Evolutionary conservation across 2,888 invertebrate genomes (phyloP).

Genomic region (Portevinia maculata): DNA sequence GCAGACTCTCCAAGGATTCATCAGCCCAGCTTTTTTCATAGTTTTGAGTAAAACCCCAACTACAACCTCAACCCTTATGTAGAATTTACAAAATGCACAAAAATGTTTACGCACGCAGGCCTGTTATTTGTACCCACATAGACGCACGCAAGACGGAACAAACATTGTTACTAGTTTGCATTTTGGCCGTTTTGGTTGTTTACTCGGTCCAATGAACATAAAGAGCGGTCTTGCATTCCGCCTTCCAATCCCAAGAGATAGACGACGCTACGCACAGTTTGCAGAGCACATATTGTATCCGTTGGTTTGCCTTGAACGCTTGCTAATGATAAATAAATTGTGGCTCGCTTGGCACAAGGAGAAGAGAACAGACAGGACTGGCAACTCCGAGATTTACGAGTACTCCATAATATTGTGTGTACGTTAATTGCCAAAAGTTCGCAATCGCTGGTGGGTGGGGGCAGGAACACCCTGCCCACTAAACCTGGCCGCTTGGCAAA

Average conservation of each 20-base stretch:
- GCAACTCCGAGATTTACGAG: neutral
- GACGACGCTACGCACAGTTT: constrained; percentile 5
- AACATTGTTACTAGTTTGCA: constrained; percentile 44
- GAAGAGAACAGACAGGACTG: constrained; percentile 42
- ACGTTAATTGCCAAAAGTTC: constrained; percentile 66
- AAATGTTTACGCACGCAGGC: constrained; percentile 14
- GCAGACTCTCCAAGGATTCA: constrained; percentile 6
- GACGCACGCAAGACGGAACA: constrained; percentile 18
- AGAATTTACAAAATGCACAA: constrained; percentile 31
- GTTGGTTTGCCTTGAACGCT: constrained; percentile 34
- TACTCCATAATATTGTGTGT: constrained; percentile 20
- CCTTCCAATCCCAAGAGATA: constrained; percentile 28
- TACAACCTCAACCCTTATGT: neutral
- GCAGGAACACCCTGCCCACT: neutral
- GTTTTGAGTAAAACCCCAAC: constrained; percentile 5
- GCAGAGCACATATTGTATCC: constrained; percentile 21
- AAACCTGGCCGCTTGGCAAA: constrained; percentile 26
- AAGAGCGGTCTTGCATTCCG: constrained; percentile 24
- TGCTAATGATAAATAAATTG: constrained; percentile 63
- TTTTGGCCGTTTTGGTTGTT: constrained; percentile 49
- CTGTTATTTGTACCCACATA: constrained; percentile 15
- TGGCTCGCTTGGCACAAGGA: constrained; percentile 29
- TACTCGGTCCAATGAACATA: constrained; percentile 57
- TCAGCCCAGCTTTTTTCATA: neutral
- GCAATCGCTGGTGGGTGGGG: constrained; percentile 32